Conservation (phyloP, 2,797 vertebrate species). For the Eleutherodactylus coqui region DNA sequence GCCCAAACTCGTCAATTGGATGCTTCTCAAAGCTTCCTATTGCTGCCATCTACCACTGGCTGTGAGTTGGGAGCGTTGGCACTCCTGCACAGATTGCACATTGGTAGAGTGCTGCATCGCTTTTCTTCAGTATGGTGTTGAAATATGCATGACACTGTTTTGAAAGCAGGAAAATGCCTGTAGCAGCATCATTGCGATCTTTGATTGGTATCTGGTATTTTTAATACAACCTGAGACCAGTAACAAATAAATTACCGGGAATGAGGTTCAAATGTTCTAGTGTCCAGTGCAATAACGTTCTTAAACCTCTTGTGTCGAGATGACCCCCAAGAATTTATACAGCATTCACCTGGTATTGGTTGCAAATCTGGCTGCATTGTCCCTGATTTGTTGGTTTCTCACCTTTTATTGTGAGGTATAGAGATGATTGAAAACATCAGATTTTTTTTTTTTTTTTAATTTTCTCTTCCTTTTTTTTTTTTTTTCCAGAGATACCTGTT, state of each 20-base stretch:
- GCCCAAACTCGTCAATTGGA: too few species aligned
- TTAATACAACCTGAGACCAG: too few species aligned
- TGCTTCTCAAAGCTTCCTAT: too few species aligned
- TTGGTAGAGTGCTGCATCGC: too few species aligned
- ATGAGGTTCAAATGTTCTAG: background rate
- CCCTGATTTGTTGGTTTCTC: background rate
- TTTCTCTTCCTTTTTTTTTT: background rate
- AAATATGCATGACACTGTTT: too few species aligned
- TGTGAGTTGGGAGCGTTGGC: too few species aligned
- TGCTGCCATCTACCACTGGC: too few species aligned
- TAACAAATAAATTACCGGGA: background rate
- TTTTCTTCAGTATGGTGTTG: too few species aligned
- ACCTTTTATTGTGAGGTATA: background rate
- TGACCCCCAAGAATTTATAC: background rate
- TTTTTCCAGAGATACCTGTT: conserved; percentile 68
- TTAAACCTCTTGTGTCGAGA: background rate
- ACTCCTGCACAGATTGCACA: too few species aligned
- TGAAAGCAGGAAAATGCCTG: too few species aligned
- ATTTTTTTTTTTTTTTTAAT: background rate
- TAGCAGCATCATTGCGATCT: too few species aligned
- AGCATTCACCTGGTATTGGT: background rate
- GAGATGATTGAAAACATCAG: background rate
- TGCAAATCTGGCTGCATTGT: background rate
- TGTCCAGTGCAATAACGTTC: background rate
- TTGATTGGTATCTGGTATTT: too few species aligned